Evolutionary conservation across 2,113 vertebrate species (phyloP).

Genomic region (Mastomys natalensis): DNA sequence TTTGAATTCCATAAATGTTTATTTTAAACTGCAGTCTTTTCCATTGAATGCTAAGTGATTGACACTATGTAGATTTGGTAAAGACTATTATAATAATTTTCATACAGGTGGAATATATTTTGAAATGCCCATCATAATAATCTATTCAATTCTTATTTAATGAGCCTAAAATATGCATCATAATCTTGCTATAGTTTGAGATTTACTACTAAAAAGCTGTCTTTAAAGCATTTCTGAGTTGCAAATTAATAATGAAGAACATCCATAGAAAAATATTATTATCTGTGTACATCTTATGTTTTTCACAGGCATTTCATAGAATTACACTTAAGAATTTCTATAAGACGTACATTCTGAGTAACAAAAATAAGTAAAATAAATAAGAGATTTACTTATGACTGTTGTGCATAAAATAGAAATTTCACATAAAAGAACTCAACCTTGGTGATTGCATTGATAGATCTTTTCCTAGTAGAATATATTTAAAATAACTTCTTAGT

Average conservation of each 20-base stretch:
- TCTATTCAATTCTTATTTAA: conserved; percentile 50
- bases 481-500: neutral
- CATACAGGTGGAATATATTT: conserved; percentile 62
- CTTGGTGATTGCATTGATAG: neutral
- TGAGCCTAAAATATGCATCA: conserved; percentile 22
- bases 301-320: neutral
- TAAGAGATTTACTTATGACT: neutral
- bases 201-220: conserved; percentile 28
- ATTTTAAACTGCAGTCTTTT: conserved; percentile 71
- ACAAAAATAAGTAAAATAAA: conserved; percentile 27
- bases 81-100: conserved; percentile 63
- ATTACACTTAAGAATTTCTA: conserved; percentile 1
- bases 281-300: neutral
- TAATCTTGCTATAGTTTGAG: conserved; percentile 31
- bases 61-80: conserved; percentile 70
- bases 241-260: conserved; percentile 49
- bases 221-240: conserved; percentile 49
- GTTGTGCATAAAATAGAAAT: neutral
- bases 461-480: neutral
- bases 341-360: conserved; percentile 15
- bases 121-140: conserved; percentile 42
- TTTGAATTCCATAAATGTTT: conserved; percentile 58
- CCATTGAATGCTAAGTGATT: conserved; percentile 74
- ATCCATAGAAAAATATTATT: neutral
- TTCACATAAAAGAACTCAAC: neutral